A percentile compares a stretch with the other conserved stretches of the same genome.
Evolutionary conservation across 2,113 vertebrate species (phyloP).

Genomic region (human): DNA sequence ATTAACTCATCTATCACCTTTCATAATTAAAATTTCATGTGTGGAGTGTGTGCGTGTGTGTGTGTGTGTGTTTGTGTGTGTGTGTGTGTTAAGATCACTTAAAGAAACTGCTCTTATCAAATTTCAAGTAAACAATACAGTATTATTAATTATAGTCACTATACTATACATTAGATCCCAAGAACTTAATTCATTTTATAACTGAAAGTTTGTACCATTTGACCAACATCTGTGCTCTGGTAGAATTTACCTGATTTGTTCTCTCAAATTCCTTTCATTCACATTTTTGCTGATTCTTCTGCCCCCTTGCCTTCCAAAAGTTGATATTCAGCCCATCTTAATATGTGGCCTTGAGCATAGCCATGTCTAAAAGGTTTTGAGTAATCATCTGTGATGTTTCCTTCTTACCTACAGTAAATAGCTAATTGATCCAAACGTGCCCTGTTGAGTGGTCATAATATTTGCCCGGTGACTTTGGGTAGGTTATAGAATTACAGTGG

Average conservation of each 20-base stretch:
- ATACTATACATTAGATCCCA: background rate
- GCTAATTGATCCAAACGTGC: background rate
- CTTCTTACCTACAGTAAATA: background rate
- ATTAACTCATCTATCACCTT: background rate
- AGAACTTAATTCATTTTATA: background rate
- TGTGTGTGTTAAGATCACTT: background rate
- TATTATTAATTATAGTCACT: background rate
- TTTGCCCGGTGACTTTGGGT: slow-evolving; percentile 1
- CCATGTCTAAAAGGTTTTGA: background rate
- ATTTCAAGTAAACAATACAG: background rate
- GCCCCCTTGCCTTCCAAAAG: background rate
- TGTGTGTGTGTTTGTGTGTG: background rate
- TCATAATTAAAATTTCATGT: background rate
- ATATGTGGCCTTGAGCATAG: background rate
- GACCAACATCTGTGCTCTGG: background rate
- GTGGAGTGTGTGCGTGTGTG: background rate
- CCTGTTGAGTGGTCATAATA: slow-evolving; percentile 3
- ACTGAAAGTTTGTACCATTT: background rate
- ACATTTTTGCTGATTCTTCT: slow-evolving; percentile 6
- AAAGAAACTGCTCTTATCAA: background rate
- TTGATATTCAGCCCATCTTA: background rate
- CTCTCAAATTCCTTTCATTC: background rate
- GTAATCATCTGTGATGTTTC: background rate
- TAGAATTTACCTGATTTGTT: background rate
- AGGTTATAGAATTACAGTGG: background rate